These are phyloP conservation scores for Diadegma fenestrale DNA, from an alignment of 2,888 invertebrate species.

Conservation along the genomic window DNA sequence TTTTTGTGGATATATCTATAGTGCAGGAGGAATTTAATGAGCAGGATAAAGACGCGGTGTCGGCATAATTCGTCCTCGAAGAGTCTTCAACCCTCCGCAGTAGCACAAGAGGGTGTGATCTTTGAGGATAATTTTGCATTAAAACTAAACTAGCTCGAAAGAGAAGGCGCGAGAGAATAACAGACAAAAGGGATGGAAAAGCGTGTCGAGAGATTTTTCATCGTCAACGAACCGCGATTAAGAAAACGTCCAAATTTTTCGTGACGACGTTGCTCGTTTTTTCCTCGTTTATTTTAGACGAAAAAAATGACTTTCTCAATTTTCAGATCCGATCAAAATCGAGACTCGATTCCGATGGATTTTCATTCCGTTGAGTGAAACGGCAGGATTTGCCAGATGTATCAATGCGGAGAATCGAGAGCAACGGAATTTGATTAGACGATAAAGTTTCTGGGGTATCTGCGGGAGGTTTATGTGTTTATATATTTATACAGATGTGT, in stretches of 20 bases:
- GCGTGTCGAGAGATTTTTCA: slow-evolving; percentile 9
- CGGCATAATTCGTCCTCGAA: slow-evolving; percentile 76
- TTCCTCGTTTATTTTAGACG: not conserved
- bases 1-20: slow-evolving; percentile 11
- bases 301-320: not conserved
- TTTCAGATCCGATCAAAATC: not conserved
- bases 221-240: no score
- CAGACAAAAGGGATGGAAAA: not conserved
- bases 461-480: not conserved
- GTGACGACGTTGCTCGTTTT: no score
- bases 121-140: slow-evolving; percentile 73
- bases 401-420: slow-evolving; percentile 3
- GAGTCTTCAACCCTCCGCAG: slow-evolving; percentile 66
- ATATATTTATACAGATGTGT: slow-evolving; percentile 30
- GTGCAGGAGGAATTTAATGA: slow-evolving; percentile 73
- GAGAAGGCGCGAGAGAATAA: not conserved
- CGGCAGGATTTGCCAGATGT: not conserved
- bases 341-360: not conserved
- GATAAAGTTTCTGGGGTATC: slow-evolving; percentile 8
- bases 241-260: no score
- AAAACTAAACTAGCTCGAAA: slow-evolving; percentile 24
- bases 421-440: slow-evolving; percentile 11
- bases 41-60: slow-evolving; percentile 75
- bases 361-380: not conserved
- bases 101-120: slow-evolving; percentile 50